Evolutionary conservation across 2,888 invertebrate genomes (phyloP).

Genomic region (Polyommatus icarus): DNA sequence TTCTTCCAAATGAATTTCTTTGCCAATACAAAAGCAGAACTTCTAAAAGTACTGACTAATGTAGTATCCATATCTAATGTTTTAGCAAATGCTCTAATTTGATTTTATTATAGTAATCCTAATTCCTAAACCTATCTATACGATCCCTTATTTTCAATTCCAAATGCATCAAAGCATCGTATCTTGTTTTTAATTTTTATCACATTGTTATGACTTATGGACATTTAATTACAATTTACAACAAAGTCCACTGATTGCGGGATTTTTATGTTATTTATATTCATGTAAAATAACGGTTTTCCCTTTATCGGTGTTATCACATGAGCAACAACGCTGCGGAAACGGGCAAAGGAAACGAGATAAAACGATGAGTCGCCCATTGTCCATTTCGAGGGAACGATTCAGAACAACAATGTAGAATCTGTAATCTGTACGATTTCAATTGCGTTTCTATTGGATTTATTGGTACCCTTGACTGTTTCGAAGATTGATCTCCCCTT

Average conservation of each 20-base stretch:
- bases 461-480: neutral
- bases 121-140: too few species aligned
- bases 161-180: neutral
- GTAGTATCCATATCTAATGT: too few species aligned
- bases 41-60: neutral
- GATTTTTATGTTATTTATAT: neutral
- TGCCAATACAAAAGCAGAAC: too few species aligned
- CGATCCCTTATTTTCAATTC: too few species aligned
- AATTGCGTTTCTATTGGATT: neutral
- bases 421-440: slow-evolving; percentile 25
- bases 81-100: neutral
- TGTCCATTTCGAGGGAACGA: slow-evolving; percentile 53
- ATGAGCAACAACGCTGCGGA: slow-evolving; percentile 60
- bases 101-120: neutral
- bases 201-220: neutral
- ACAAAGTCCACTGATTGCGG: neutral
- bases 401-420: slow-evolving; percentile 33
- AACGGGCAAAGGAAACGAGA: slow-evolving; percentile 68
- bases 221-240: neutral
- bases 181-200: slow-evolving; percentile 3
- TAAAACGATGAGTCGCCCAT: slow-evolving; percentile 64
- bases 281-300: neutral
- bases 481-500: neutral
- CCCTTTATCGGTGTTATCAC: slow-evolving; percentile 54
- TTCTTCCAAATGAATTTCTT: too few species aligned